phyloP scores from a whole-genome alignment of 2,113 vertebrate genomes.

The Calonectris borealis region DNA sequence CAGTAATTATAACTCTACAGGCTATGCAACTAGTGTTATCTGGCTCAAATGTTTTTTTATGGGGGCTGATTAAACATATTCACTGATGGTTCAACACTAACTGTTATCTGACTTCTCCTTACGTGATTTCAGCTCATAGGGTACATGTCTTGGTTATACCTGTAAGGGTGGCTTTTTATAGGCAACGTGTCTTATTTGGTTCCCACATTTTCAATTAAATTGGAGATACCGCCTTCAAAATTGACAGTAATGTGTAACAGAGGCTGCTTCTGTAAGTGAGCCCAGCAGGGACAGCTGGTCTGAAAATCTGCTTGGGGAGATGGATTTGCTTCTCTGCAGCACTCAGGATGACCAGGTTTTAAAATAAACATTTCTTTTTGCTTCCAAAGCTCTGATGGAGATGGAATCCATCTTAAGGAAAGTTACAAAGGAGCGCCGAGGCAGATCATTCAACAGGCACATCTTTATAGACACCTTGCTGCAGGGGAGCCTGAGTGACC shows the following conservation, averaged over 20 bases:
- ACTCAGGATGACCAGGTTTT: conserved; percentile 7
- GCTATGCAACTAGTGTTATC: neutral
- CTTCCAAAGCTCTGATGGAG: conserved; percentile 82
- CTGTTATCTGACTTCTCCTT: neutral
- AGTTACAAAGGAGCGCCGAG: conserved; percentile 83
- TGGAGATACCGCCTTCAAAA: neutral
- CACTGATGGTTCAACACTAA: neutral
- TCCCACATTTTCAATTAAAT: neutral
- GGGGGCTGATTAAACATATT: neutral
- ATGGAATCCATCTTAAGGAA: conserved; percentile 89
- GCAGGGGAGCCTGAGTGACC: conserved; percentile 86
- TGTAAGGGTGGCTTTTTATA: neutral
- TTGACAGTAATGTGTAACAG: neutral
- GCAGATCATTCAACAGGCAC: conserved; percentile 69
- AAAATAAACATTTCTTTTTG: conserved; percentile 33
- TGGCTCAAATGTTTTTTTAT: neutral
- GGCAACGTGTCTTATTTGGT: neutral
- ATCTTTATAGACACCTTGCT: conserved; percentile 87
- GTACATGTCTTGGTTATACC: neutral
- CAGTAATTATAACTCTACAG: neutral
- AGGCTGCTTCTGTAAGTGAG: neutral
- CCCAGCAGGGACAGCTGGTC: conserved; percentile 44
- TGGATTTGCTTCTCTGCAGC: conserved; percentile 19
- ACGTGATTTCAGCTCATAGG: neutral
- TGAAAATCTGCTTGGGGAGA: conserved; percentile 22